phyloP scores from a whole-genome alignment of 2,888 invertebrate genomes.

The Ectemnius lituratus region DNA sequence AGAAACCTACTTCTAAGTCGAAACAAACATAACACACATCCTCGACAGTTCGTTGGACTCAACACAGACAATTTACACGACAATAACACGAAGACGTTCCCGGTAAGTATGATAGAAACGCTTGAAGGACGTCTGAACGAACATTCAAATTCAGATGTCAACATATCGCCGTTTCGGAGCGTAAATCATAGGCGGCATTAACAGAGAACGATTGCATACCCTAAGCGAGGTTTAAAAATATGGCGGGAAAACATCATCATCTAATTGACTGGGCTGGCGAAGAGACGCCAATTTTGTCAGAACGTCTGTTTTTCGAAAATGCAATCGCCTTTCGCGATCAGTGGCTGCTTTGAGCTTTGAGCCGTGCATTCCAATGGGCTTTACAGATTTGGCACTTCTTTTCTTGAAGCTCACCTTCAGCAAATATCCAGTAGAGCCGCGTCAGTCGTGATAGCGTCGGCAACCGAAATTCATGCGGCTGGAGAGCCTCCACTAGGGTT shows the following conservation, averaged over 20 bases:
- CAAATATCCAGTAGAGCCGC: constrained; percentile 35
- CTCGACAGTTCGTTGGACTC: too few species aligned
- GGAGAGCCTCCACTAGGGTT: constrained; percentile 48
- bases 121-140: not conserved
- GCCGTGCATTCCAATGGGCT: not conserved
- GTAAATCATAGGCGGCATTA: not conserved
- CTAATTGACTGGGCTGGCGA: constrained; percentile 61
- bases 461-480: constrained; percentile 43
- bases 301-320: constrained; percentile 51
- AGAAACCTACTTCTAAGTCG: too few species aligned
- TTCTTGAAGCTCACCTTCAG: constrained; percentile 51
- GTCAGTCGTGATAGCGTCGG: constrained; percentile 49
- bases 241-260: constrained; percentile 71
- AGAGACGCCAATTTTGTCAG: constrained; percentile 47
- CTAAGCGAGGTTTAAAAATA: constrained; percentile 62
- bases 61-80: not conserved
- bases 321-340: not conserved
- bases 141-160: not conserved
- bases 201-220: constrained; percentile 50
- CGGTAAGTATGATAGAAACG: not conserved
- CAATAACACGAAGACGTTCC: not conserved
- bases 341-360: too few species aligned
- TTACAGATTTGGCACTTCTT: not conserved
- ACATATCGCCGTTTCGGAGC: not conserved
- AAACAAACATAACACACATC: too few species aligned